Base-by-base conservation (phyloP, 2,797 vertebrate genomes). In the Dendrocincla tyrannina region DNA sequence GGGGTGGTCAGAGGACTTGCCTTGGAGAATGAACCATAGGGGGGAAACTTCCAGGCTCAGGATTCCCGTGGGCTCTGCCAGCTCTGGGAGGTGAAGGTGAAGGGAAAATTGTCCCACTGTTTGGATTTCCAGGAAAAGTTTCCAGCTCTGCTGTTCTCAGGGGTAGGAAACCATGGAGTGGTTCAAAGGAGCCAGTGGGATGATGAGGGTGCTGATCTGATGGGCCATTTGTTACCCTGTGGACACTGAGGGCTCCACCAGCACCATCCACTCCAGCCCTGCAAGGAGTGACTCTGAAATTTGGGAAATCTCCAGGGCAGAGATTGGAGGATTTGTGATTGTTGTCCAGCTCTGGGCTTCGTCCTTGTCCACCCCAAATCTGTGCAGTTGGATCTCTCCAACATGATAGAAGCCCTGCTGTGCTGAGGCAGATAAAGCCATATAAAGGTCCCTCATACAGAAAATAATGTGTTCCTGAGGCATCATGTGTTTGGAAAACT, bases 51-150 rank as follows among this genome's bases (percentile, higher is more conserved):
- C n/a, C 44, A 87, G 59, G n/a, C 30, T 52, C 0, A 1, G 74
- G 66, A 95, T 93, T 93, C 60, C 85, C 84, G 76, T 66, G 94
- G 91, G 62, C 82, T 88, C 64, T 58, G 44, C 12, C 1, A 2
- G 9, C 47, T 1, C 62, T 1, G 35, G 58, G 93, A 63, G 62
- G 68, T 15, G 37, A 77, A 32, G 0, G 69, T 44, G 42, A 44
- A 44, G 42, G 76, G 79, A 73, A 63, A 67, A 73, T 84, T n/a
- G 49, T 88, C 66, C 85, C 19, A 23, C 82, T 73, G 23, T 0
- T 76, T n/a, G 22, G 68, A 86, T 58, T 95, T 89, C 85, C 89
- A 92, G 91, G 79, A 83, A 91, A 58, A 86, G 60, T 19, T 19
- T 50, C 85, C 69, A 85, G 0, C 68, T 89, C 59, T 16, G 9